Base-by-base conservation (phyloP, 2,888 invertebrate genomes). In the Rhagophthalmus giganteus region DNA sequence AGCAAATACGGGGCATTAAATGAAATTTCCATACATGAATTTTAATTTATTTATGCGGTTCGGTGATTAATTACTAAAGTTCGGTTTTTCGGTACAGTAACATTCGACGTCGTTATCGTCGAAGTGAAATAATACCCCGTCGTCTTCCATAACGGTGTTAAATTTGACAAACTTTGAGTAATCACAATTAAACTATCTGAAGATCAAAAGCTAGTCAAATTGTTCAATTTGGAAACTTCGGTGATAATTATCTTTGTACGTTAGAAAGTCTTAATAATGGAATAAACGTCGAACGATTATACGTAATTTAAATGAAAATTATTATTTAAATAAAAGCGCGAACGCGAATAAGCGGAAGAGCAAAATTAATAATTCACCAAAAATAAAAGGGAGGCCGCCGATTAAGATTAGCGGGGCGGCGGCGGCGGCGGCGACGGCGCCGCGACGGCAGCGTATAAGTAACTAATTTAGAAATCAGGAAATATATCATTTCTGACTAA, bases 161-260 rank as follows among this genome's bases (percentile, higher is more conserved):
- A 55, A 58, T 60, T 44, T 51, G 7, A 52, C 53, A 55, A 64
- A 62, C 58, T 62, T 60, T 57, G 49, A 42, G 46, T 56, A 53
- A 60, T 58, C 59, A 58, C 60, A 64, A 63, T 63, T 62, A 62
- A 58, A 63, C 62, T 61, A 62, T 60, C 59, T 58, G 9, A 54
- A 60, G 61, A 61, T 64, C 61, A 59, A 62, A 61, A 60, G 61
- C 58, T 59, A 54, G 58, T 45, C 55, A 59, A 62, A 64, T 60
- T 64, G 61, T 60, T 62, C 59, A 51, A 59, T 54, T 55, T 50
- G 52, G 58, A 57, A 62, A 61, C 55, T 62, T 62, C 55, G 58
- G 56, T 59, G 55, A 59, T 60, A 58, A 60, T 58, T 62, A 58
- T 59, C 37, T 42, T 7, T 20, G 3, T 20, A 20, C 4, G 4